Evolutionary conservation across 1,140 invertebrate genomes (phyloP), one percentile per base, ranked within the genome.

Genomic region (Apis cerana): DNA sequence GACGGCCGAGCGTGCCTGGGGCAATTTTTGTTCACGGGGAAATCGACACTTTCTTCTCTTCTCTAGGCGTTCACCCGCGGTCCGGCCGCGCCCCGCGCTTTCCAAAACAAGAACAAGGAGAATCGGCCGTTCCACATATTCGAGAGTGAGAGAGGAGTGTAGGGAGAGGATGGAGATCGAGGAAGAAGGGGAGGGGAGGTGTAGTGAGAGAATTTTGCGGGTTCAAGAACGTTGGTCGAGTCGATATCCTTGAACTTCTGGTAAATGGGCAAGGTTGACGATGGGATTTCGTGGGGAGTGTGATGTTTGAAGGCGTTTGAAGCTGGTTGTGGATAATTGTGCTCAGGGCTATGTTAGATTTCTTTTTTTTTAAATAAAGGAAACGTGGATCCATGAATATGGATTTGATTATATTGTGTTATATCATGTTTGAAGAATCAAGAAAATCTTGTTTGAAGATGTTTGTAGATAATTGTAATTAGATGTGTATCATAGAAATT

Each of bases 21-120:
- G 11, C 11, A 17, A 87, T 87, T 87, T 87, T 87, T 87, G 75
- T 84, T 77, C 75, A 43, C 64, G 86, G 87, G 85, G 87, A 89
- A 89, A 89, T 88, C 87, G 80, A 79, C 87, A n/a, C 87, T 89
- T 89, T 89, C 86, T 85, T 88, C 84, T 52, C n/a, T 17, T 56
- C 54, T 56, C 54, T 27, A 75, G 48, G 59, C 62, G 62, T 64
- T 65, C 70, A 56, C 79, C 52, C 15, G 15, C 15, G 19, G 7
- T 33, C 52, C 43, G 72, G 64, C 75, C 83, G 23, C 83, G 64
- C 83, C 79, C 52, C 23, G 17, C 76, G 59, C 87, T 88, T 88
- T 88, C 87, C 87, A 88, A 88, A 88, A 87, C 83, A 87, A 82
- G 76, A 87, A 68, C 82, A 68, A 15, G 33, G 52, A 43, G 33